Percentiles rank a stretch among this genome's conserved stretches.
Conservation (phyloP, 2,113 vertebrate species). For the Xenopus tropicalis region UCB_Xtro_10.0 CM004452.2:34747001-34747500, state of each 20-base stretch:
- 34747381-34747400: slow-evolving; percentile 1
- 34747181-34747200: background rate
- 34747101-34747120: slow-evolving; percentile 71
- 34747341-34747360: background rate
- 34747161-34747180: slow-evolving; percentile 18
- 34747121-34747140: slow-evolving; percentile 66
- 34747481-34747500: too few relatives aligned
- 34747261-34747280: slow-evolving; percentile 1
- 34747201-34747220: background rate
- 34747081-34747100: slow-evolving; percentile 72
- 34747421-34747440: background rate
- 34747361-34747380: background rate
- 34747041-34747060: slow-evolving; percentile 78
- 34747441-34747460: too few relatives aligned
- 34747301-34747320: background rate
- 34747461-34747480: too few relatives aligned
- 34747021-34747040: slow-evolving; percentile 79
- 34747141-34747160: slow-evolving; percentile 45
- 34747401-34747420: background rate
- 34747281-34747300: background rate
- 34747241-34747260: background rate
- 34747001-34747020: slow-evolving; percentile 87
- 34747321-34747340: background rate
- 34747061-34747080: slow-evolving; percentile 54
- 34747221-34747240: background rate